A percentile compares a stretch with the other conserved stretches of the same genome.
These are phyloP conservation scores for Protobothrops mucrosquamatus DNA, from an alignment of 2,113 vertebrate species.

Conservation along the genomic window DNA sequence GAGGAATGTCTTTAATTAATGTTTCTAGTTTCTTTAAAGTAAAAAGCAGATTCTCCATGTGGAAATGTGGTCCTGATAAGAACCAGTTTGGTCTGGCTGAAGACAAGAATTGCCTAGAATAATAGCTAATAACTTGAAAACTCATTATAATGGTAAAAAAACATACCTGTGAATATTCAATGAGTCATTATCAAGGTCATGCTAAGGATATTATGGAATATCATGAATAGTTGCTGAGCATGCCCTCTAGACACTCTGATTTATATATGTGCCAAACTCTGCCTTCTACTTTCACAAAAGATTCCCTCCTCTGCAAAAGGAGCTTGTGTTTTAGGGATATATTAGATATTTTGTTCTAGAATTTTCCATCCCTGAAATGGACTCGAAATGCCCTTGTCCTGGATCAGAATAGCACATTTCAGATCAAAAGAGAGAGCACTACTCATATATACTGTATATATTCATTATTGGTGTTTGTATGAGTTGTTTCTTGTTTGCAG, in stretches of 20 bases:
- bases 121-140: no score
- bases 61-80: no score
- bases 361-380: neutral
- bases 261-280: neutral
- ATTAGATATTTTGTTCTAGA: neutral
- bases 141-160: no score
- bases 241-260: neutral
- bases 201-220: no score
- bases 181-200: no score
- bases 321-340: neutral
- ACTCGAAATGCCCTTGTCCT: neutral
- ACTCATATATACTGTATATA: no score
- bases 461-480: neutral
- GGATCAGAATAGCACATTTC: neutral
- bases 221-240: neutral
- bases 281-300: neutral
- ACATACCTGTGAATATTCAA: no score
- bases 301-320: neutral
- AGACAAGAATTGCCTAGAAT: no score
- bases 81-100: no score
- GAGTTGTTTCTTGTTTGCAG: neutral
- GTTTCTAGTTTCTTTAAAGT: no score
- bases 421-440: neutral
- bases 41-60: no score
- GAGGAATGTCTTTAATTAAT: no score